Percentiles rank a stretch among this genome's conserved stretches.
phyloP scores from a whole-genome alignment of 2,797 vertebrate species.

The Sebastes taczanowskii region DNA sequence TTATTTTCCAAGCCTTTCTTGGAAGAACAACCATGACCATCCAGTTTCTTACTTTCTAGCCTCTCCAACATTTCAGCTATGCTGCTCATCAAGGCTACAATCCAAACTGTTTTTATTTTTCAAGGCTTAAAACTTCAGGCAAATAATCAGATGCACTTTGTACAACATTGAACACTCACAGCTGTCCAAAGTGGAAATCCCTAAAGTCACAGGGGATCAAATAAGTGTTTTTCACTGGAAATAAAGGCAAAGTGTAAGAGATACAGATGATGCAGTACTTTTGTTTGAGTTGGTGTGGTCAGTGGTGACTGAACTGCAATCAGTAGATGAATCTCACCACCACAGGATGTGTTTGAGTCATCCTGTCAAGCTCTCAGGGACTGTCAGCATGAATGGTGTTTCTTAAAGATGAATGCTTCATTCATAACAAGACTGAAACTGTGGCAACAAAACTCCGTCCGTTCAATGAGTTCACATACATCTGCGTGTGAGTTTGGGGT shows the following conservation, averaged over 20 bases:
- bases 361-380: background rate
- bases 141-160: background rate
- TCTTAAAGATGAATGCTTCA: background rate
- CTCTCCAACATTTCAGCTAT: background rate
- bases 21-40: background rate
- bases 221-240: background rate
- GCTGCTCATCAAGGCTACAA: background rate
- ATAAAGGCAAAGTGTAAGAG: background rate
- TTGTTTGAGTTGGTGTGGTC: conserved; percentile 1
- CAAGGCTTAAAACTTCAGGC: background rate
- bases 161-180: background rate
- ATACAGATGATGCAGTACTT: background rate
- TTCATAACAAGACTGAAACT: conserved; percentile 5
- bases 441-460: background rate
- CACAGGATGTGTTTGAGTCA: conserved; percentile 16
- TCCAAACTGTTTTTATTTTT: background rate
- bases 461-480: background rate
- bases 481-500: background rate
- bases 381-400: background rate
- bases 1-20: background rate
- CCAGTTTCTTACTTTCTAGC: background rate
- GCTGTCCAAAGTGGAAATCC: background rate
- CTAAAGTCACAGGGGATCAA: background rate
- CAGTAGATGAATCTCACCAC: background rate
- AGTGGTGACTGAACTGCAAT: background rate